Evolutionary conservation across 2,797 vertebrate genomes (phyloP).

Genomic region (Semotilus atromaculatus): DNA sequence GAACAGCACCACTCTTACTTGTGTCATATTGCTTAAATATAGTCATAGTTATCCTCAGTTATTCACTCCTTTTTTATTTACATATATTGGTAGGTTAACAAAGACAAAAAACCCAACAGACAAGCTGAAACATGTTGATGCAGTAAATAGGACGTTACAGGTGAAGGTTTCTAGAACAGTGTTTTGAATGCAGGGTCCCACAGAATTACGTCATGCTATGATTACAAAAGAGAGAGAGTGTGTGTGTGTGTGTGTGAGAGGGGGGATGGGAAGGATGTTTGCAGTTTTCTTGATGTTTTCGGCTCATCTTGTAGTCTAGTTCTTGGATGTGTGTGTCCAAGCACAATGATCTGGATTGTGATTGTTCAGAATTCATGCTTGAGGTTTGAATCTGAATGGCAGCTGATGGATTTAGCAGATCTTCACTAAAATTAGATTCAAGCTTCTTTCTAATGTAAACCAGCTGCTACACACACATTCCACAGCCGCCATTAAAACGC

Average conservation of each 20-base stretch:
- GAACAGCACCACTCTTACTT: background rate
- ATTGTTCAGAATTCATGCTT: conserved; percentile 53
- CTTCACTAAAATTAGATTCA: conserved; percentile 76
- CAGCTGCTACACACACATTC: conserved; percentile 74
- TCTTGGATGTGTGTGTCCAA: conserved; percentile 44
- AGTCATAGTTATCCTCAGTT: background rate
- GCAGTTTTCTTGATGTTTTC: conserved; percentile 66
- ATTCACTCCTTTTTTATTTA: background rate
- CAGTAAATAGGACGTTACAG: conserved; percentile 37
- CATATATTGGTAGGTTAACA: background rate
- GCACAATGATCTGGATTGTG: conserved; percentile 53
- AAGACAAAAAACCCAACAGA: background rate
- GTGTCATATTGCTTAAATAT: background rate
- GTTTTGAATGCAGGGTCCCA: conserved; percentile 51
- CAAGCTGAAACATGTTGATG: background rate
- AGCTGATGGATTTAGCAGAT: conserved; percentile 54
- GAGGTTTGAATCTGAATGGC: conserved; percentile 40
- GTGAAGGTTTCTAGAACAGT: conserved; percentile 12
- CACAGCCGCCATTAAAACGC: conserved; percentile 70
- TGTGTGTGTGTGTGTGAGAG: background rate
- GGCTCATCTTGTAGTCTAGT: conserved; percentile 61
- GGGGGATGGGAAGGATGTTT: conserved; percentile 63
- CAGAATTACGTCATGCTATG: conserved; percentile 79
- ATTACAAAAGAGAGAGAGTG: conserved; percentile 68
- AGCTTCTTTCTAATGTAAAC: conserved; percentile 71